These are phyloP conservation scores for Rallus crepitans DNA, from an alignment of 2,797 vertebrate species.

Conservation along the genomic window DNA sequence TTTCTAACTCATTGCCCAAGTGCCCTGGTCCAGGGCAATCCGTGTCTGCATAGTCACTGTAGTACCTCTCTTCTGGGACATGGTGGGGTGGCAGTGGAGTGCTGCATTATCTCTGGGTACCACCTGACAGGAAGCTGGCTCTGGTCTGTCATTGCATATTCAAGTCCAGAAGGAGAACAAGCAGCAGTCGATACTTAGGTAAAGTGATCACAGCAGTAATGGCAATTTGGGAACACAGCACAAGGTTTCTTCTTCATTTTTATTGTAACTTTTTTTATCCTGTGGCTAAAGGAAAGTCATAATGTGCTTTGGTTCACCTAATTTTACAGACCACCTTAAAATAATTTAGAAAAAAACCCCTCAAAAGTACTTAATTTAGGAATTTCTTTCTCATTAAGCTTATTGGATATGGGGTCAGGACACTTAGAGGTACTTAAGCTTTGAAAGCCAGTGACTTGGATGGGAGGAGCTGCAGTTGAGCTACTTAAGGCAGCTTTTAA, in stretches of 20 bases:
- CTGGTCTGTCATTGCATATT: fast-evolving
- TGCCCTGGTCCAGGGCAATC: neutral
- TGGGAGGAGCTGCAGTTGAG: neutral
- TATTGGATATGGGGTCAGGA: neutral
- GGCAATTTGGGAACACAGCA: neutral
- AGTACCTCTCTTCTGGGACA: neutral
- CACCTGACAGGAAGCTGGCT: neutral
- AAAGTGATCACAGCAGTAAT: neutral
- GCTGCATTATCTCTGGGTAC: neutral
- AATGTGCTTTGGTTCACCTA: neutral
- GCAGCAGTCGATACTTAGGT: neutral
- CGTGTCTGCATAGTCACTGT: neutral
- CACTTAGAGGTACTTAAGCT: neutral
- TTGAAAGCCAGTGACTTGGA: neutral
- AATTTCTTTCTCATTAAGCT: neutral
- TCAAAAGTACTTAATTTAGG: neutral
- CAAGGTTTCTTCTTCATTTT: neutral
- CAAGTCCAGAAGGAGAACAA: neutral
- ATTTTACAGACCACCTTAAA: neutral
- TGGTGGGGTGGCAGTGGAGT: too few relatives aligned
- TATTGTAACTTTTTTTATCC: neutral
- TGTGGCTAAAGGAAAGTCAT: neutral
- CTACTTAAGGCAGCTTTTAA: neutral
- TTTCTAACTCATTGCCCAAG: neutral
- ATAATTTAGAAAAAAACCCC: neutral